phyloP scores from a whole-genome alignment of 2,888 invertebrate species.

The Macroteleia sp. region DNA sequence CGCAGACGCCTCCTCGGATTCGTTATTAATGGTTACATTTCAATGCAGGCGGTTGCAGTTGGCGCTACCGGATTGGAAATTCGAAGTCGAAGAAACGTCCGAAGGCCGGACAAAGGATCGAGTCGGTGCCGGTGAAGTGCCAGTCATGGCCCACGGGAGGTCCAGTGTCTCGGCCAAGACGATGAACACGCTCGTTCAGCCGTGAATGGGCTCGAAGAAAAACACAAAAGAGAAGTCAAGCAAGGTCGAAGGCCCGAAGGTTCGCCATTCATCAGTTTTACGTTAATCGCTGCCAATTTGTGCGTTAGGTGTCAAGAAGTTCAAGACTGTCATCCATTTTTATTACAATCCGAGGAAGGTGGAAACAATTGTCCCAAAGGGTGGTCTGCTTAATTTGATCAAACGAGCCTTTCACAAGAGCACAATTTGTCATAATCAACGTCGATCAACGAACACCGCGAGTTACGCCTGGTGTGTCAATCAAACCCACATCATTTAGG shows the following conservation, averaged over 20 bases:
- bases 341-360: slow-evolving; percentile 22
- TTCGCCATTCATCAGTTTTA: neutral
- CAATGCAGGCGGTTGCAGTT: slow-evolving; percentile 32
- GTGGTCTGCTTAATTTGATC: slow-evolving; percentile 39
- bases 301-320: neutral
- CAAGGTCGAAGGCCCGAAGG: slow-evolving; percentile 11
- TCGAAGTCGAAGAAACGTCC: slow-evolving; percentile 23
- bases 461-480: slow-evolving; percentile 63
- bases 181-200: slow-evolving; percentile 67
- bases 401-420: slow-evolving; percentile 30
- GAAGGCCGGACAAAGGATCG: slow-evolving; percentile 74
- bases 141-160: slow-evolving; percentile 80
- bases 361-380: slow-evolving; percentile 15
- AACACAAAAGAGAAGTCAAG: slow-evolving; percentile 47
- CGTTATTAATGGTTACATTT: slow-evolving; percentile 58
- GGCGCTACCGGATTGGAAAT: slow-evolving; percentile 71
- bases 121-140: slow-evolving; percentile 74
- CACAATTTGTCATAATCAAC: slow-evolving; percentile 49
- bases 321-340: slow-evolving; percentile 50
- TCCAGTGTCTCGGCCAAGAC: slow-evolving; percentile 75
- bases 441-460: slow-evolving; percentile 62
- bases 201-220: slow-evolving; percentile 31
- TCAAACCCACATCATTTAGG: slow-evolving; percentile 32
- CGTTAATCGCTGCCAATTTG: slow-evolving; percentile 45
- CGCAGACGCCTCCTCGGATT: slow-evolving; percentile 18